Conservation (phyloP, 1,140 invertebrate species). For the Drosophila equinoxialis region DNA sequence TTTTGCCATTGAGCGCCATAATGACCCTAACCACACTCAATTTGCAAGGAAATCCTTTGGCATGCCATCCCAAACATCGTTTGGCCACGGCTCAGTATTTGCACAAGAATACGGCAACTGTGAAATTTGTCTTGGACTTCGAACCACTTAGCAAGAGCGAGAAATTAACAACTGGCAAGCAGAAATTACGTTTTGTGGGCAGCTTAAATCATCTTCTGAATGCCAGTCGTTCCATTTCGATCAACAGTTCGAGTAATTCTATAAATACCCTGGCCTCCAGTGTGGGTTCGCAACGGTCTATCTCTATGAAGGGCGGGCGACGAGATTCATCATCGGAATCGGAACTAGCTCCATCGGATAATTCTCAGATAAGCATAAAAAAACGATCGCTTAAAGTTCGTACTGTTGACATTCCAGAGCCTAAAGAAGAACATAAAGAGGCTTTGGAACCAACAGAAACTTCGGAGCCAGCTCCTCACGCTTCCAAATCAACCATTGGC, state of each 20-base stretch:
- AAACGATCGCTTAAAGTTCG: constrained; percentile 53
- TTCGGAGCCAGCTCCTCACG: background rate
- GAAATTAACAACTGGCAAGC: constrained; percentile 83
- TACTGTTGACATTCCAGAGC: constrained; percentile 67
- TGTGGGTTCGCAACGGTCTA: constrained; percentile 63
- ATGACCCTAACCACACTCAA: constrained; percentile 84
- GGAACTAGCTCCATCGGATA: constrained; percentile 32
- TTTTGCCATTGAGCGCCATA: constrained; percentile 85
- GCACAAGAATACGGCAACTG: constrained; percentile 84
- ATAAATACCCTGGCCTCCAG: constrained; percentile 71
- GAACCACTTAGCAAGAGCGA: constrained; percentile 84
- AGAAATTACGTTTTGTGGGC: constrained; percentile 55
- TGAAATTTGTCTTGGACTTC: constrained; percentile 86
- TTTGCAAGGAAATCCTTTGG: constrained; percentile 86
- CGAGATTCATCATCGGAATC: constrained; percentile 45
- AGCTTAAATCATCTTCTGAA: constrained; percentile 37
- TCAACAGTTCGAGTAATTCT: constrained; percentile 52
- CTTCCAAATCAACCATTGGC: background rate
- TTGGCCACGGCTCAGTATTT: constrained; percentile 84
- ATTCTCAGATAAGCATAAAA: constrained; percentile 33
- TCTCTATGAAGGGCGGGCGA: constrained; percentile 38
- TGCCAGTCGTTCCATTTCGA: constrained; percentile 50
- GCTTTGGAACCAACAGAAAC: background rate
- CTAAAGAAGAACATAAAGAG: constrained; percentile 15
- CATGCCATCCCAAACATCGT: constrained; percentile 86